phyloP scores from a whole-genome alignment of 2,797 vertebrate genomes.

The Vireo griseus region DNA sequence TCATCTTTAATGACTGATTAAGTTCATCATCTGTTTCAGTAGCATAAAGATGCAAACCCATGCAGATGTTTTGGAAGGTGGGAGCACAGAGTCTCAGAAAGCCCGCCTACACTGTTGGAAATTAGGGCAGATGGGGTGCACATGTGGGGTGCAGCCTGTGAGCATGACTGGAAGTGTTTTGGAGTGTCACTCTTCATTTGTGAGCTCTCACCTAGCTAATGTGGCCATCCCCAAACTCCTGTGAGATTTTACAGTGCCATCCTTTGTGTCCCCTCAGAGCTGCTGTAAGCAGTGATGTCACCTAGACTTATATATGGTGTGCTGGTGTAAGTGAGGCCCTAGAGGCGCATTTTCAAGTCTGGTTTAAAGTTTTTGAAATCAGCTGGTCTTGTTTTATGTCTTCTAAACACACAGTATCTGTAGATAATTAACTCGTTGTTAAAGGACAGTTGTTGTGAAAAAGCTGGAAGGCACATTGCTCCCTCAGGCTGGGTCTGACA shows the following conservation, averaged over 20 bases:
- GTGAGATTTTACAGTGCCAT: neutral
- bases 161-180: neutral
- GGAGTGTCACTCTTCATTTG: neutral
- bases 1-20: neutral
- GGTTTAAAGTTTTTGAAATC: conserved; percentile 25
- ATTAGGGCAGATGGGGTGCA: neutral
- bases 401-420: conserved; percentile 25
- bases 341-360: neutral
- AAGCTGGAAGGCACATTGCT: conserved; percentile 35
- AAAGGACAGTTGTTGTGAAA: conserved; percentile 44
- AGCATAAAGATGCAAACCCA: neutral
- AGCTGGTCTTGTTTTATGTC: conserved; percentile 26
- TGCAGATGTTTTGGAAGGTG: neutral
- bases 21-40: neutral
- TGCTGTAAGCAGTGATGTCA: neutral
- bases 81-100: neutral
- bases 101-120: neutral
- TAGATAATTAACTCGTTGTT: conserved; percentile 52
- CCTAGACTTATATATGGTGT: no score
- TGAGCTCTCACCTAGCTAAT: neutral
- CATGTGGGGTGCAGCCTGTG: neutral
- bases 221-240: neutral
- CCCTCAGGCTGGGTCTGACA: conserved; percentile 27
- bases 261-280: neutral
- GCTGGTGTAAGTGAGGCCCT: neutral